Percentiles rank a stretch among this genome's conserved stretches.
phyloP scores from a whole-genome alignment of 2,797 vertebrate genomes.

The Scarus forsteni region DNA sequence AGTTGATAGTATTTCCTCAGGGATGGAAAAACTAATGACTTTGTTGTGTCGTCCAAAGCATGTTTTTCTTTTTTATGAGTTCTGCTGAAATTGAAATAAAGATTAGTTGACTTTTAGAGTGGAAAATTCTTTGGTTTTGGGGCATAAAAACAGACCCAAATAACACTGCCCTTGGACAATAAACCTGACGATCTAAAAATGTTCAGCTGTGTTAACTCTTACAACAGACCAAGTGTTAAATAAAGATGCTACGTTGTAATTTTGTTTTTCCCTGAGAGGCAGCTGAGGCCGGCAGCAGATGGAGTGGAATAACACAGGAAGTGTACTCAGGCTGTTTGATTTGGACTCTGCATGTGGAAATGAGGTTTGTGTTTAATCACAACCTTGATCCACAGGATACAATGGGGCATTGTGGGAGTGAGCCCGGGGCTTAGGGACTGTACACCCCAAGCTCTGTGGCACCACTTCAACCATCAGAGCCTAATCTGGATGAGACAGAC shows the following conservation, averaged over 20 bases:
- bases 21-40: background rate
- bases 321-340: slow-evolving; percentile 46
- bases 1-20: background rate
- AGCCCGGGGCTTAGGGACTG: slow-evolving; percentile 55
- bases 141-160: background rate
- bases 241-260: slow-evolving; percentile 1
- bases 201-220: background rate
- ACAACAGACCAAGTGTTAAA: background rate
- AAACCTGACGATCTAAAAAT: background rate
- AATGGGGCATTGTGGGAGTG: slow-evolving; percentile 64
- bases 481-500: background rate
- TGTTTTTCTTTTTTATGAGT: too few relatives aligned
- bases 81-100: background rate
- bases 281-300: background rate
- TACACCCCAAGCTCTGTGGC: slow-evolving; percentile 34
- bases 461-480: slow-evolving; percentile 19
- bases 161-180: background rate
- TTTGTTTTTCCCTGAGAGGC: background rate
- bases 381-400: slow-evolving; percentile 57
- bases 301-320: slow-evolving; percentile 21
- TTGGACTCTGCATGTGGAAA: slow-evolving; percentile 51
- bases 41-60: background rate
- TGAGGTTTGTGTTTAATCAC: slow-evolving; percentile 65
- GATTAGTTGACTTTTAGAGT: background rate
- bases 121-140: background rate